phyloP scores from a whole-genome alignment of 2,113 vertebrate species.

The Piprites chloris region DNA sequence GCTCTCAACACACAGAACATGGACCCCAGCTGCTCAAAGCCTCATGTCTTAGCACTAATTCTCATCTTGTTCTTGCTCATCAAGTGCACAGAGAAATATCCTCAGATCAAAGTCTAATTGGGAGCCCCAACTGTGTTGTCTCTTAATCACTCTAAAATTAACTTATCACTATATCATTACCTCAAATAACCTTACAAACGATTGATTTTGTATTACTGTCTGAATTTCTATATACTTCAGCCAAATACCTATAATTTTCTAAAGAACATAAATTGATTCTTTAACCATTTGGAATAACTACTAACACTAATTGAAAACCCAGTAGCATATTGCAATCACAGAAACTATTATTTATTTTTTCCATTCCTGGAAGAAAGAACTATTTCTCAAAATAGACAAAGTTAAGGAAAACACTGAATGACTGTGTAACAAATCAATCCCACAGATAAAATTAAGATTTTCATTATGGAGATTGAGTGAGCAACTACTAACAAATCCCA shows the following conservation, averaged over 20 bases:
- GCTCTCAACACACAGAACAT: not conserved
- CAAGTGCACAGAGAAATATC: constrained; percentile 3
- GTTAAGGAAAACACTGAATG: not conserved
- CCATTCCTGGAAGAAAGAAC: not conserved
- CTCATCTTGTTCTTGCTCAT: not conserved
- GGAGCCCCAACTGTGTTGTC: not conserved
- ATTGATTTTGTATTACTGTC: constrained; percentile 34
- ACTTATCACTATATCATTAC: constrained; percentile 26
- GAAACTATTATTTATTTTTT: not conserved
- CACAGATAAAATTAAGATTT: not conserved
- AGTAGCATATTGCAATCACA: not conserved
- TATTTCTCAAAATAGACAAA: not conserved
- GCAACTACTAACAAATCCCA: not conserved
- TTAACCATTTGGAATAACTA: not conserved
- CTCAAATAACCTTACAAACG: constrained; percentile 50
- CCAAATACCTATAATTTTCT: constrained; percentile 14
- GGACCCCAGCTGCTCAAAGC: not conserved
- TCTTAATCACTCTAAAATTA: constrained; percentile 57
- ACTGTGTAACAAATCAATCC: not conserved
- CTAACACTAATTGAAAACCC: not conserved
- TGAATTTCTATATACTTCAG: constrained; percentile 14
- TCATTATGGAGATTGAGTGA: not conserved
- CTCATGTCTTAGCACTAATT: constrained; percentile 2
- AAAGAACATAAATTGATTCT: constrained; percentile 23
- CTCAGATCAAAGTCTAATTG: constrained; percentile 42